Conservation (phyloP, 2,888 invertebrate species). For the Nasonia oneida region DNA sequence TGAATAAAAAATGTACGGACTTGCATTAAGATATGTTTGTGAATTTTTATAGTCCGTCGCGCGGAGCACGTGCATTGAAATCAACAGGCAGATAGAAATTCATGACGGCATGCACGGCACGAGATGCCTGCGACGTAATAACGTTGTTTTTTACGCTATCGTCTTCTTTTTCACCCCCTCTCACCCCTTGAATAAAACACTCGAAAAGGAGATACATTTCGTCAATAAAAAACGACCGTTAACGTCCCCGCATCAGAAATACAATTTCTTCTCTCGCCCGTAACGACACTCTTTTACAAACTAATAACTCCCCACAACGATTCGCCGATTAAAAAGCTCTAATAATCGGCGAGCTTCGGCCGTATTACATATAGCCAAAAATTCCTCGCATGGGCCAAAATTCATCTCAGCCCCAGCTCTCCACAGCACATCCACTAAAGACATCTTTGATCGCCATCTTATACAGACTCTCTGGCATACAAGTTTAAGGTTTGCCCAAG, state of each 20-base stretch:
- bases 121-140: neutral
- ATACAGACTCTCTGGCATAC: neutral
- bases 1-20: too few species aligned
- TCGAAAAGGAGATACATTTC: neutral
- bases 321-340: neutral
- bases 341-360: neutral
- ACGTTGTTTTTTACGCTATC: neutral
- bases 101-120: neutral
- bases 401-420: neutral
- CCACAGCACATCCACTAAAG: neutral
- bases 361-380: too few species aligned
- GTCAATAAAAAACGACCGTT: neutral
- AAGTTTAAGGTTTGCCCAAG: slow-evolving; percentile 3
- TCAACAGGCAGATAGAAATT: neutral
- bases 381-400: too few species aligned
- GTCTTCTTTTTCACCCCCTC: neutral
- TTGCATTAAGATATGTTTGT: neutral
- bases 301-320: neutral
- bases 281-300: neutral
- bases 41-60: neutral
- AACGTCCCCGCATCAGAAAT: too few species aligned
- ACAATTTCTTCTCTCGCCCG: too few species aligned
- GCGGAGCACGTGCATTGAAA: neutral
- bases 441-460: neutral
- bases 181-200: neutral